These are phyloP conservation scores for Paramisgurnus dabryanus DNA, from an alignment of 2,113 vertebrate species.

Conservation along the genomic window DNA sequence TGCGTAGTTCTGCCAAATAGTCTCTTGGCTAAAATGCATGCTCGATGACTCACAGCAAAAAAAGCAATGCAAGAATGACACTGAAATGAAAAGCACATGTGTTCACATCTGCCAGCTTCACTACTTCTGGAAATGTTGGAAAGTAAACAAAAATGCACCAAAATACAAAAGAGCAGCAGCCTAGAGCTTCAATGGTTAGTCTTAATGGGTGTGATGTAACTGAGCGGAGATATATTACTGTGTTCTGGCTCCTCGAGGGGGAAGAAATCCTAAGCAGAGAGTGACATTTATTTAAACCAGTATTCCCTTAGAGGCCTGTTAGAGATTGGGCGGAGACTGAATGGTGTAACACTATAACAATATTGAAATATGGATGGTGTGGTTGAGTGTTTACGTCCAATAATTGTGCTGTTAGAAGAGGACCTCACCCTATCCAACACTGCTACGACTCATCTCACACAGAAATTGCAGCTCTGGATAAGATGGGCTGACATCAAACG, in stretches of 20 bases:
- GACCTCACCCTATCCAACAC: background rate
- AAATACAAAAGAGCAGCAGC: conserved; percentile 12
- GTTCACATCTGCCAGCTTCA: background rate
- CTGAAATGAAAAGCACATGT: conserved; percentile 7
- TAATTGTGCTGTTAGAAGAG: background rate
- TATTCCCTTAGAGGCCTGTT: conserved; percentile 29
- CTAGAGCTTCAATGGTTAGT: conserved; percentile 28
- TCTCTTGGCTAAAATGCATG: background rate
- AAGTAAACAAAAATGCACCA: background rate
- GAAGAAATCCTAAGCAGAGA: conserved; percentile 18
- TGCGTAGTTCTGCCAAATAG: background rate
- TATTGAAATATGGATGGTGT: background rate
- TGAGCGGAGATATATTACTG: background rate
- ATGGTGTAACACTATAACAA: conserved; percentile 15
- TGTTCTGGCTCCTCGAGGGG: conserved; percentile 15
- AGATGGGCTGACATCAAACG: background rate
- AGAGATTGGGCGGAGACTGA: background rate
- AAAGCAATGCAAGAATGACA: background rate
- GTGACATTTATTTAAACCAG: conserved; percentile 32
- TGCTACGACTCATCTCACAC: conserved; percentile 2
- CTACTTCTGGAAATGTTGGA: background rate
- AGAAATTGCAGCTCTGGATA: background rate
- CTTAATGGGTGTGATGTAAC: conserved; percentile 17
- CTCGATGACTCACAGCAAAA: conserved; percentile 19
- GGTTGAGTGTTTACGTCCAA: background rate